A percentile compares a stretch with the other conserved stretches of the same genome.
These are phyloP conservation scores for Dicrurus megarhynchus DNA, from an alignment of 2,113 vertebrate species.

Conservation along the genomic window DNA sequence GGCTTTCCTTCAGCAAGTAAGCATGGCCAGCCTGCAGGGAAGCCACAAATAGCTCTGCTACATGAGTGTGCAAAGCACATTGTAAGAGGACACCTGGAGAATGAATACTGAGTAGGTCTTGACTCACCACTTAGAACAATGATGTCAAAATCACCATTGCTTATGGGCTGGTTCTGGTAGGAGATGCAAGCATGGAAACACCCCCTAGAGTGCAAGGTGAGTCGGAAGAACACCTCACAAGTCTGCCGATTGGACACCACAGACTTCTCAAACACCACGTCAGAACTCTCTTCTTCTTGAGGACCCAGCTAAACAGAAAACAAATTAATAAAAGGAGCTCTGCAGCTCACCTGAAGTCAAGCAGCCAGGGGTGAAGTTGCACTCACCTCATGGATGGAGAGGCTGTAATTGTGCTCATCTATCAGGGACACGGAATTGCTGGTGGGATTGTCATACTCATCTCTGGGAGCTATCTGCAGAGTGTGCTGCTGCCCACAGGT, in stretches of 20 bases:
- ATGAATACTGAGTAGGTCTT: neutral
- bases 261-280: conserved; percentile 84
- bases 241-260: conserved; percentile 86
- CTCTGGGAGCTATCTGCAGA: conserved; percentile 92
- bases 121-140: conserved; percentile 95
- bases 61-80: neutral
- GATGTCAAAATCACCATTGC: conserved; percentile 97
- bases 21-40: neutral
- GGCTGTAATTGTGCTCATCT: conserved; percentile 89
- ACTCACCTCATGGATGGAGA: conserved; percentile 79
- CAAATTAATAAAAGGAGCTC: neutral
- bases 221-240: conserved; percentile 87
- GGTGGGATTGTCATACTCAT: conserved; percentile 96
- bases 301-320: conserved; percentile 82
- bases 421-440: conserved; percentile 88
- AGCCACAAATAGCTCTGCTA: neutral
- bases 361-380: neutral
- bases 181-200: conserved; percentile 92
- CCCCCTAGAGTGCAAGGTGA: conserved; percentile 87
- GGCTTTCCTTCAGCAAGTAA: neutral
- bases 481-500: conserved; percentile 91
- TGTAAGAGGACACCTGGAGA: neutral
- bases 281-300: conserved; percentile 83
- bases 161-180: conserved; percentile 93
- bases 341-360: neutral